Evolutionary conservation across 2,113 vertebrate genomes (phyloP), one percentile per base, ranked within the genome.

Genomic region (Apus apus): DNA sequence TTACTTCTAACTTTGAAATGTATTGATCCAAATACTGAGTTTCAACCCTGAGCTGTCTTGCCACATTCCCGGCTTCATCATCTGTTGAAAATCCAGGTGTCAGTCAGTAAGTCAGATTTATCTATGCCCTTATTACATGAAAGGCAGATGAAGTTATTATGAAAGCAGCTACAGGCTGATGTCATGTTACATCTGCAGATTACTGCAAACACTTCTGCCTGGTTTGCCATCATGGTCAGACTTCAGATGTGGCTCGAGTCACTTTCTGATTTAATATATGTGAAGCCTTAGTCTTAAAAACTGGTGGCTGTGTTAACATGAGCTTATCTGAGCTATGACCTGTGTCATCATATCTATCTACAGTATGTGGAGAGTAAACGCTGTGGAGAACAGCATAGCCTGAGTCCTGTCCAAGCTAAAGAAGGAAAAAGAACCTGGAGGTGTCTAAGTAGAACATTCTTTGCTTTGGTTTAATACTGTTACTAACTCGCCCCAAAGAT

Each of bases 311-410:
- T 57, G 38, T 26, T 73, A 80, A 5, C n/a, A 40, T 9, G 53
- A 87, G 15, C 3, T 62, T 79, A 29, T 23, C 46, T 29, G 51
- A 92, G 25, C 48, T 87, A 16, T 38, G 36, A 15, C 30, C 2
- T 16, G 6, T 29, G 13, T 9, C 27, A 51, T 78, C 51, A 82
- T 56, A 22, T 48, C 30, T 73, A 34, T 54, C 23, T 48, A 54
- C 5, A 56, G 38, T 11, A 32, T 74, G 23, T 53, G 25, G 65
- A 74, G 54, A 43, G 29, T 66, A 60, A 9, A 15, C n/a, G 19
- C 32, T 27, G 53, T 5, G 6, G 11, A 45, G 27, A 36, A 4
- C 21, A 12, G 6, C 1, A 1, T 46, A 62, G 18, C 2, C 32
- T 65, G n/a, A 4, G 20, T 79, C 50, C 32, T 65, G 36, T 20